A percentile compares a stretch with the other conserved stretches of the same genome.
These are phyloP conservation scores for Epinephelus coioides DNA, from an alignment of 2,797 vertebrate genomes.

Conservation along the genomic window DNA sequence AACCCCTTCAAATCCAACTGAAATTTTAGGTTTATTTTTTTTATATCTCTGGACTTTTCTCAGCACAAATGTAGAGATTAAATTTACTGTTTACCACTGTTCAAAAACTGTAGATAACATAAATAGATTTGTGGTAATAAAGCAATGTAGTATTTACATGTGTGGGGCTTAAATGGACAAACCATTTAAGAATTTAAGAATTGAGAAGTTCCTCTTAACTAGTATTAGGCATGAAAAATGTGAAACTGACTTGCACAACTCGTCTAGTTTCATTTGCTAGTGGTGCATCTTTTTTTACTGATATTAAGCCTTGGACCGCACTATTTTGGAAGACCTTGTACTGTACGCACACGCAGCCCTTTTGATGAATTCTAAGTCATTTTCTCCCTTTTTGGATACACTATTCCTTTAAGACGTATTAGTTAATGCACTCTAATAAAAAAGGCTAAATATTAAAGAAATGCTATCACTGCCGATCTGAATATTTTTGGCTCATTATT, in stretches of 20 bases:
- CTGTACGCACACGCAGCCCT: no score
- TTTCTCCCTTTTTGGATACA: slow-evolving; percentile 6
- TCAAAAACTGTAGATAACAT: not conserved
- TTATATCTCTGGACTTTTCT: not conserved
- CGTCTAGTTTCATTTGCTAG: not conserved
- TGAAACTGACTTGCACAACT: slow-evolving; percentile 9
- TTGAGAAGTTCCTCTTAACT: not conserved
- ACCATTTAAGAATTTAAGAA: not conserved
- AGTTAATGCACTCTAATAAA: slow-evolving; percentile 1
- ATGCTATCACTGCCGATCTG: not conserved
- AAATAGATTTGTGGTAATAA: not conserved
- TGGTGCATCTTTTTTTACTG: slow-evolving; percentile 7
- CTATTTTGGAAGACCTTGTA: not conserved
- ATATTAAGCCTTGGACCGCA: slow-evolving; percentile 10
- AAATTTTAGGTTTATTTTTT: not conserved
- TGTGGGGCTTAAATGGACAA: not conserved
- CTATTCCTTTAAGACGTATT: not conserved
- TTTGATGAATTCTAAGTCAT: no score
- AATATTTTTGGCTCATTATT: not conserved
- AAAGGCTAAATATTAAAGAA: not conserved
- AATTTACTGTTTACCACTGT: not conserved
- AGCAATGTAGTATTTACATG: not conserved
- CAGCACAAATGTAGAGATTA: not conserved
- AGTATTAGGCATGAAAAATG: not conserved
- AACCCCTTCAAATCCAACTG: not conserved